These are phyloP conservation scores for Sardina pilchardus DNA, from an alignment of 2,113 vertebrate species.

Conservation along the genomic window DNA sequence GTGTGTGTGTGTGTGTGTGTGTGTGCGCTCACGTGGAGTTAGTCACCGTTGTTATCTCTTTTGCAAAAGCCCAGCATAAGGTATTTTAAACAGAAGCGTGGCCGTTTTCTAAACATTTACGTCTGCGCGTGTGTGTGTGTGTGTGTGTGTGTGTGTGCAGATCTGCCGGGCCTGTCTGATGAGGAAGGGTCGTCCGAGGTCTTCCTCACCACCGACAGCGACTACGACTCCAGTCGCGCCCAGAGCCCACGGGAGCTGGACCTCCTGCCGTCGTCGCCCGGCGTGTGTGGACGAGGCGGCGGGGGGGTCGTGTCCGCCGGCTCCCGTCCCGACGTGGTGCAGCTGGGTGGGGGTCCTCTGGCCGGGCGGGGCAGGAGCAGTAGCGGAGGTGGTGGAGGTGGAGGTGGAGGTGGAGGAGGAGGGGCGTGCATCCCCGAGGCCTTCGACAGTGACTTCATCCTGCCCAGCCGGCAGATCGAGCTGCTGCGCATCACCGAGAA, in stretches of 20 bases:
- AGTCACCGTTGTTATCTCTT: not conserved
- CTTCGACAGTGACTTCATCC: slow-evolving; percentile 87
- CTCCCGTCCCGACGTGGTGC: slow-evolving; percentile 81
- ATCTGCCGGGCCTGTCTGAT: slow-evolving; percentile 78
- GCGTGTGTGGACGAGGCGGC: slow-evolving; percentile 30
- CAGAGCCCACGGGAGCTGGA: slow-evolving; percentile 86
- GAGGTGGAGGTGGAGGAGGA: slow-evolving; percentile 45
- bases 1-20: too few species aligned
- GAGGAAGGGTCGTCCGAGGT: slow-evolving; percentile 88
- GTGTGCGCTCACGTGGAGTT: too few species aligned
- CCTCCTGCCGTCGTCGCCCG: slow-evolving; percentile 72
- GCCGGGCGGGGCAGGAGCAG: not conserved
- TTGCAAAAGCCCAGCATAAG: not conserved
- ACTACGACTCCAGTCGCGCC: slow-evolving; percentile 84
- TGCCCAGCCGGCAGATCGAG: slow-evolving; percentile 87
- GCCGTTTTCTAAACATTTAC: not conserved
- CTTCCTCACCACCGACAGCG: slow-evolving; percentile 86
- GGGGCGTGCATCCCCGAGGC: slow-evolving; percentile 61
- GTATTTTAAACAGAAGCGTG: not conserved
- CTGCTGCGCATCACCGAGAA: slow-evolving; percentile 87
- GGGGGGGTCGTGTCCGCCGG: slow-evolving; percentile 68
- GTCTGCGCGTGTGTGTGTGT: too few species aligned
- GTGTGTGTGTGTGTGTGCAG: slow-evolving; percentile 63
- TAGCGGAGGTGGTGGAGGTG: slow-evolving; percentile 39
- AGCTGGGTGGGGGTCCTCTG: slow-evolving; percentile 49